Evolutionary conservation across 2,888 invertebrate genomes (phyloP), one percentile per base, ranked within the genome.

Genomic region (Brachynemurus nebulosus): DNA sequence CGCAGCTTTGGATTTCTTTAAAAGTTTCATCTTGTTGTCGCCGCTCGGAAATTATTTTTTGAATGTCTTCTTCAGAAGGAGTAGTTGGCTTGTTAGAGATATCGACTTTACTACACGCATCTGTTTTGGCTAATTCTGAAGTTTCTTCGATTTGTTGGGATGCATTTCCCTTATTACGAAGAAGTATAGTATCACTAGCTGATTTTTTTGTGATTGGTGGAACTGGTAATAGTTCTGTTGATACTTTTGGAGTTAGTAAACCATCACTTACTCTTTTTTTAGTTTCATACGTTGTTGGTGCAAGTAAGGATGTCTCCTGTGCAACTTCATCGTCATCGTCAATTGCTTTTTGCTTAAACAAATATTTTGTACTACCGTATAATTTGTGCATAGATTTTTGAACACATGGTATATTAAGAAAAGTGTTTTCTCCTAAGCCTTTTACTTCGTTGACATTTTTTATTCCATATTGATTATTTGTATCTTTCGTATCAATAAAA

Each of bases 41-140:
- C 50, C 76, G 65, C 58, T 76, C 76, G 8, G 71, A 72, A 53
- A 75, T 75, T 44, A 75, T 74, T 58, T 73, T 70, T 56, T 75
- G 69, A 50, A 76, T 73, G 51, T 71, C 73, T 51, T 76, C 65
- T 48, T 63, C 61, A 63, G 48, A 64, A 63, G 52, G 18, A 4
- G 27, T 14, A 11, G 16, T 8, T 8, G 19, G 18, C n/a, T 11
- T 34, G 20, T 20, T 20, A 5, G 17, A 7, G 7, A 3, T 18
- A n/a, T n/a, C 14, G 5, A 14, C 7, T 8, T 18, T n/a, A 12
- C 35, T 25, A 11, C 8, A 19, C 2, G 33, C n/a, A n/a, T 33
- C 34, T 9, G n/a, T 1, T 14, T 14, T 11, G 4, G 3, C 17
- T 18, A 17, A 23, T 9, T 25, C 18, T 16, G 23, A n/a, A 2